These are phyloP conservation scores for Aleiodes sp. DNA, from an alignment of 1,140 invertebrate genomes.

Conservation along the genomic window DNA sequence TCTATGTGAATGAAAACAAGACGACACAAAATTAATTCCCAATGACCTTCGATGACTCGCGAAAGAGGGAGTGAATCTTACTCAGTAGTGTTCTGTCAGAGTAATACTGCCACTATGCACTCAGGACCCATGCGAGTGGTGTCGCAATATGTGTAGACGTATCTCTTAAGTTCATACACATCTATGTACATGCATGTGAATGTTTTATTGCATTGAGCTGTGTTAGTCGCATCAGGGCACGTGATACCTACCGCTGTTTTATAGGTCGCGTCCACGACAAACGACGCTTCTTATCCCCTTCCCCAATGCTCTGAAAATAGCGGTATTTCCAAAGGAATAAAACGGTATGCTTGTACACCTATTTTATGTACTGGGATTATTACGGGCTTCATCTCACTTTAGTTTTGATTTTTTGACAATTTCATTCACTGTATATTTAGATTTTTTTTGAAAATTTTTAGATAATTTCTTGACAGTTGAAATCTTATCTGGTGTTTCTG, in stretches of 20 bases:
- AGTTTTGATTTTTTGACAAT: not conserved
- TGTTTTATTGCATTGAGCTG: not conserved
- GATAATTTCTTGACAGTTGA: not conserved
- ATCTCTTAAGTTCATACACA: constrained; percentile 9
- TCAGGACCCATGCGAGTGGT: not conserved
- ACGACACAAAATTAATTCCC: constrained; percentile 37
- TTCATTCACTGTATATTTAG: not conserved
- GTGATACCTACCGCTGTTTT: constrained; percentile 22
- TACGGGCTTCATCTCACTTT: not conserved
- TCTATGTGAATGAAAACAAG: constrained; percentile 30
- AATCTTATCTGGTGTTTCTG: not conserved
- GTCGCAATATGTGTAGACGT: not conserved
- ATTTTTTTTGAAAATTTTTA: not conserved
- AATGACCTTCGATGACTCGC: constrained; percentile 19
- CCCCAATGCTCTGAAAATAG: constrained; percentile 26
- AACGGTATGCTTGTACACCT: constrained; percentile 28
- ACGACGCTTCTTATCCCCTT: constrained; percentile 31
- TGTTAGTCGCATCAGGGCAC: constrained; percentile 28
- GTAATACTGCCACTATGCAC: constrained; percentile 2
- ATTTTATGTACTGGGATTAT: not conserved
- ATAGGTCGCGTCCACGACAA: constrained; percentile 33
- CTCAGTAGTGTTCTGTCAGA: constrained; percentile 4
- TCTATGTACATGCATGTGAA: not conserved
- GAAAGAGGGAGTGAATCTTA: constrained; percentile 13
- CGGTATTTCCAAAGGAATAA: constrained; percentile 29